Conservation (phyloP, 1,140 invertebrate species). For the Drosophila sechellia region DNA sequence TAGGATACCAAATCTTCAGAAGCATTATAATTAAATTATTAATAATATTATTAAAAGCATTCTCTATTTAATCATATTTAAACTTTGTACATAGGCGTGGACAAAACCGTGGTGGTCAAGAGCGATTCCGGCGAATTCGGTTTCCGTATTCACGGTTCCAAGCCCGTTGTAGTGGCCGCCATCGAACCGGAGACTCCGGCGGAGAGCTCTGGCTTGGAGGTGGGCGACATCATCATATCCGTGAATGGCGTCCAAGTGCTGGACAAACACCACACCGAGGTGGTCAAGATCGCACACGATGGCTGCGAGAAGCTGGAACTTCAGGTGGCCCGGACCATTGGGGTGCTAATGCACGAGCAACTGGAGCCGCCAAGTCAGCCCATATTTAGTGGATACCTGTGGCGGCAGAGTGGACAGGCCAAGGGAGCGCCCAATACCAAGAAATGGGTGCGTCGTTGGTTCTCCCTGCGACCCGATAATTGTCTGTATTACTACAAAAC, state of each 20-base stretch:
- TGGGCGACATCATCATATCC: constrained; percentile 96
- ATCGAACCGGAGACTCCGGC: constrained; percentile 96
- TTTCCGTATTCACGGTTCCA: constrained; percentile 97
- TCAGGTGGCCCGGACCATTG: constrained; percentile 94
- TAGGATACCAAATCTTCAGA: too few relatives aligned
- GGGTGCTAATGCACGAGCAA: constrained; percentile 89
- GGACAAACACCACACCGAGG: constrained; percentile 96
- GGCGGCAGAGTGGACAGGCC: constrained; percentile 88
- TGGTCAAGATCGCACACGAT: constrained; percentile 96
- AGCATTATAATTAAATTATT: constrained; percentile 18
- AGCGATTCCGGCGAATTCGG: constrained; percentile 96
- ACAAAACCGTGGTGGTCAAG: constrained; percentile 93
- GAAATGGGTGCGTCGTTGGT: constrained; percentile 96
- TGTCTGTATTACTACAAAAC: constrained; percentile 98
- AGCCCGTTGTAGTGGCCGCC: constrained; percentile 97
- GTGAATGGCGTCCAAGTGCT: constrained; percentile 96
- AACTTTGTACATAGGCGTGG: constrained; percentile 87
- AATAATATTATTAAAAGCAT: constrained; percentile 55
- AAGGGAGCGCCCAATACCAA: constrained; percentile 86
- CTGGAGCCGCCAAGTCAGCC: constrained; percentile 87
- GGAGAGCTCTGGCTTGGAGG: constrained; percentile 94
- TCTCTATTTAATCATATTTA: too few relatives aligned
- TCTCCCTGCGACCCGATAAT: constrained; percentile 95
- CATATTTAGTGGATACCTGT: constrained; percentile 91
- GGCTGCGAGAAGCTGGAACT: constrained; percentile 93